These are phyloP conservation scores for Streptopelia turtur DNA, from an alignment of 2,797 vertebrate genomes.

Conservation along the genomic window DNA sequence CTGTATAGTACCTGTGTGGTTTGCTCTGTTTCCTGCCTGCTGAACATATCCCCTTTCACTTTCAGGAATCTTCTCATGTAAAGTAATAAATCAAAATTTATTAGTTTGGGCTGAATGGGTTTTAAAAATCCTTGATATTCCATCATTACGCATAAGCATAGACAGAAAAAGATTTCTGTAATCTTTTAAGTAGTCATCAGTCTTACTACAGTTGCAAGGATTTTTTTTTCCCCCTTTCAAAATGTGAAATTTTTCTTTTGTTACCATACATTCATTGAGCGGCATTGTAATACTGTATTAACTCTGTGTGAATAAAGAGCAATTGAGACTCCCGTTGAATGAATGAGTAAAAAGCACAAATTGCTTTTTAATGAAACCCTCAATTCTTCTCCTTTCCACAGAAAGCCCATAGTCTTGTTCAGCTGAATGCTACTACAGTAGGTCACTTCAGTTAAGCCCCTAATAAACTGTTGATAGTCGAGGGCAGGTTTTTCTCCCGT, in stretches of 20 bases:
- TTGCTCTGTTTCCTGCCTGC: neutral
- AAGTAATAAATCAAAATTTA: slow-evolving; percentile 21
- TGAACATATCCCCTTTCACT: neutral
- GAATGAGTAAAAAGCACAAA: slow-evolving; percentile 79
- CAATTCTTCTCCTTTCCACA: slow-evolving; percentile 73
- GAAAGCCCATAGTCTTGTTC: slow-evolving; percentile 71
- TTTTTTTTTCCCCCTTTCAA: slow-evolving; percentile 62
- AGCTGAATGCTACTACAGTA: slow-evolving; percentile 69
- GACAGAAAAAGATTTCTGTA: slow-evolving; percentile 36
- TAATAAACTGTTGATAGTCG: slow-evolving; percentile 75
- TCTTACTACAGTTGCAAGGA: slow-evolving; percentile 64
- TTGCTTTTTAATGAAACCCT: slow-evolving; percentile 81
- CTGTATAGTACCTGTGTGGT: neutral
- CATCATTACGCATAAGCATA: slow-evolving; percentile 38
- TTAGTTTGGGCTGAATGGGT: slow-evolving; percentile 38
- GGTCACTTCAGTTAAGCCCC: slow-evolving; percentile 75
- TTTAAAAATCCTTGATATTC: slow-evolving; percentile 36
- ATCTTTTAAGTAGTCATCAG: slow-evolving; percentile 71
- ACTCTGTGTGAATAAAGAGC: slow-evolving; percentile 77
- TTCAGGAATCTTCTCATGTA: neutral
- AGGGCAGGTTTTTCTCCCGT: slow-evolving; percentile 59
- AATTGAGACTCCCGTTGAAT: slow-evolving; percentile 75
- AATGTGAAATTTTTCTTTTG: slow-evolving; percentile 77
- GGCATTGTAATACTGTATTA: slow-evolving; percentile 79
- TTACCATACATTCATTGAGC: slow-evolving; percentile 76